These are phyloP conservation scores for Carollia perspicillata DNA, from an alignment of 2,113 vertebrate genomes.

Conservation along the genomic window DNA sequence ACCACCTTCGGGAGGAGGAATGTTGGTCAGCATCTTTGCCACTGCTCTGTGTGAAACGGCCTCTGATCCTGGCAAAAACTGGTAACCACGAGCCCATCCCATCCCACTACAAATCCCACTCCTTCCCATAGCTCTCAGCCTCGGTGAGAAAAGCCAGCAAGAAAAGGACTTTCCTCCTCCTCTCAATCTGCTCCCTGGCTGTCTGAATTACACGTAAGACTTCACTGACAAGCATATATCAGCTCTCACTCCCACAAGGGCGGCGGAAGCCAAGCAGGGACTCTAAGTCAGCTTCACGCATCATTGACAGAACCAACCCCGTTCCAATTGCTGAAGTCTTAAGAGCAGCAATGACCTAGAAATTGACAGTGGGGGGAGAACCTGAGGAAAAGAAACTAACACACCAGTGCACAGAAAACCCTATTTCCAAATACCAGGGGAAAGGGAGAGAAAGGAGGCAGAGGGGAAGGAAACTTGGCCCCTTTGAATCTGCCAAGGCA, in stretches of 20 bases:
- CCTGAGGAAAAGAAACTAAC: conserved; percentile 7
- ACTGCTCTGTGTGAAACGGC: background rate
- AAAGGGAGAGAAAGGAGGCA: background rate
- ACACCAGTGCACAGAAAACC: conserved; percentile 31
- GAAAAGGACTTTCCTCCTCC: conserved; percentile 35
- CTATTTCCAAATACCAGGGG: conserved; percentile 34
- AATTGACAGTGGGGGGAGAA: conserved; percentile 40
- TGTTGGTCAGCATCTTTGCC: conserved; percentile 59
- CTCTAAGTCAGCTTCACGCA: conserved; percentile 65
- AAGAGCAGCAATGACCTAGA: conserved; percentile 75
- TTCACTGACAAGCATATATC: conserved; percentile 63
- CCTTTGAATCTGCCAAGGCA: conserved; percentile 38
- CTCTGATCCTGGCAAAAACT: conserved; percentile 37
- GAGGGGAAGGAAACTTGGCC: conserved; percentile 37
- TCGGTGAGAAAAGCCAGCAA: conserved; percentile 27
- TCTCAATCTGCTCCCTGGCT: background rate
- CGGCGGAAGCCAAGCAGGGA: conserved; percentile 64
- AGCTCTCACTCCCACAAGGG: conserved; percentile 69
- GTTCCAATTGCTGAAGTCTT: conserved; percentile 65
- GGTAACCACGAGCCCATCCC: conserved; percentile 22
- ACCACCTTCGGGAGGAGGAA: conserved; percentile 39
- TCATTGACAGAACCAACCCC: conserved; percentile 59
- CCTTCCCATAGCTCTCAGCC: conserved; percentile 39
- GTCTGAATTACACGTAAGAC: conserved; percentile 63
- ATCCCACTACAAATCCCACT: conserved; percentile 1